A percentile compares a stretch with the other conserved stretches of the same genome.
Evolutionary conservation across 1,140 invertebrate species (phyloP).

Genomic region (Triops cancriformis): DNA sequence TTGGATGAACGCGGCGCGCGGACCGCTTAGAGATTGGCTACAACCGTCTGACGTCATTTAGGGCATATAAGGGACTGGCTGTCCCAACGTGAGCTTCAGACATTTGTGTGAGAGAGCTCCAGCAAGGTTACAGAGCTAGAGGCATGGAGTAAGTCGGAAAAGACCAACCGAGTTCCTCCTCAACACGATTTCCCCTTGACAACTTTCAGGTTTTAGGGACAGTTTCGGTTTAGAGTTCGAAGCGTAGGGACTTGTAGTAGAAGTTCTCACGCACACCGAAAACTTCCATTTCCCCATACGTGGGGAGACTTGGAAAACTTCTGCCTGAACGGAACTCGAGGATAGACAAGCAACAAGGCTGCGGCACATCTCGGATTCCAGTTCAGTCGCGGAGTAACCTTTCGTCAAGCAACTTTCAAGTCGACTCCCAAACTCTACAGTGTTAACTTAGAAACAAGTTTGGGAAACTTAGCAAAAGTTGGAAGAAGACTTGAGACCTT

Average conservation of each 20-base stretch:
- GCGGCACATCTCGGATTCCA: neutral
- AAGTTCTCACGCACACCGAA: no score
- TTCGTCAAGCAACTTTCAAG: neutral
- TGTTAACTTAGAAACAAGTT: neutral
- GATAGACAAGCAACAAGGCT: neutral
- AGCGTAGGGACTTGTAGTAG: no score
- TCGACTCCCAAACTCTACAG: no score
- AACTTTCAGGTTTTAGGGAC: no score
- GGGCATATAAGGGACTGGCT: neutral
- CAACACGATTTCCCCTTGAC: no score
- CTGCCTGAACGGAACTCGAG: neutral
- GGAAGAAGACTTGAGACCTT: neutral
- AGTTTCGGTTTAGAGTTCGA: no score
- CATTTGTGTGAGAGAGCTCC: neutral
- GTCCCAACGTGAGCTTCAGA: neutral
- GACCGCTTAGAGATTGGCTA: neutral
- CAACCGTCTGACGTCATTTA: neutral
- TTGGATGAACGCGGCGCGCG: neutral
- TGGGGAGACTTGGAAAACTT: neutral
- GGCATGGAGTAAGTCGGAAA: neutral
- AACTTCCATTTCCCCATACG: no score
- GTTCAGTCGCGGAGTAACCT: neutral
- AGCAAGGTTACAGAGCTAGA: neutral
- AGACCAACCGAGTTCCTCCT: neutral
- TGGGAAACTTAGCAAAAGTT: neutral